phyloP scores from a whole-genome alignment of 2,113 vertebrate genomes.

The mouse (Mus musculus) region GRCm39 chr16:63997001-63997500 shows the following conservation, averaged over 20 bases:
- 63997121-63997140: not conserved
- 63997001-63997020: not conserved
- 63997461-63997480: not conserved
- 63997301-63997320: not conserved
- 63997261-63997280: not conserved
- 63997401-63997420: not conserved
- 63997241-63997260: not conserved
- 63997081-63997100: not conserved
- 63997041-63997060: not conserved
- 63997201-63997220: not conserved
- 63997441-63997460: not conserved
- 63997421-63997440: not conserved
- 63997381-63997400: not conserved
- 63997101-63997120: not conserved
- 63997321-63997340: not conserved
- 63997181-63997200: not conserved
- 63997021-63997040: not conserved
- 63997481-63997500: not conserved
- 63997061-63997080: not conserved
- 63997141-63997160: not conserved
- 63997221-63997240: not conserved
- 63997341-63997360: not conserved
- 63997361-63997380: not conserved
- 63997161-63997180: not conserved
- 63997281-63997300: not conserved